Conservation (phyloP, 1,140 invertebrate species). For the Neuroterus valhalla region DNA sequence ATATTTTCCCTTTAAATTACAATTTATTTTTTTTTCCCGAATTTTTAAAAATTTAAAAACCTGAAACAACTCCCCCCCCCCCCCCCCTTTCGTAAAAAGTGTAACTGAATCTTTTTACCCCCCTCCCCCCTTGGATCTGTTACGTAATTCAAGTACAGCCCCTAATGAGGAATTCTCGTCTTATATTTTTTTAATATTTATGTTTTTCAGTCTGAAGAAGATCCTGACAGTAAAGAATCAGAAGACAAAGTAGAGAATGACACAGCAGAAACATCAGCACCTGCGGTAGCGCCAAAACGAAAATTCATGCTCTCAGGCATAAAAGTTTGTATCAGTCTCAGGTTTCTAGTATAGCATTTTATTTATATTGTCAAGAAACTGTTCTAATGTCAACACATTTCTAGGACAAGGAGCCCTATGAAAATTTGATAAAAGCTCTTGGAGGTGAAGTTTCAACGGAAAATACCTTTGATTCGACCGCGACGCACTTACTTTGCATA, state of each 20-base stretch:
- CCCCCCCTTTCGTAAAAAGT: too few species aligned
- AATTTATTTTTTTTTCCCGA: too few species aligned
- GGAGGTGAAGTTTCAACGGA: constrained; percentile 81
- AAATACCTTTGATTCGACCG: constrained; percentile 79
- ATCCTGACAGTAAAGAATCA: constrained; percentile 24
- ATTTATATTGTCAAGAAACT: constrained; percentile 4
- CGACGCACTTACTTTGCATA: constrained; percentile 87
- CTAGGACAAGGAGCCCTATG: constrained; percentile 71
- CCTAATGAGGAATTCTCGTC: too few species aligned
- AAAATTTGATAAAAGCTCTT: constrained; percentile 77
- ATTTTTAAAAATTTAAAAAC: too few species aligned
- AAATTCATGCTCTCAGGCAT: constrained; percentile 71
- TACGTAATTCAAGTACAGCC: too few species aligned
- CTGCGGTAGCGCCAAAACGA: constrained; percentile 30
- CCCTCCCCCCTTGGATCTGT: too few species aligned
- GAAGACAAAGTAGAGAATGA: constrained; percentile 33
- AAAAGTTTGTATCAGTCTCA: constrained; percentile 51
- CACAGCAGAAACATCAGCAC: neutral
- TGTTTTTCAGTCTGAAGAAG: constrained; percentile 36
- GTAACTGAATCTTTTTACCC: too few species aligned
- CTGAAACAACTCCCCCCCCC: too few species aligned
- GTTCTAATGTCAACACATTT: constrained; percentile 37
- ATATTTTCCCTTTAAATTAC: too few species aligned
- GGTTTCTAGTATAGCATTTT: constrained; percentile 9
- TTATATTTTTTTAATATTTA: too few species aligned